Base-by-base conservation (phyloP, 2,113 vertebrate genomes). In the Meriones unguiculatus region DNA sequence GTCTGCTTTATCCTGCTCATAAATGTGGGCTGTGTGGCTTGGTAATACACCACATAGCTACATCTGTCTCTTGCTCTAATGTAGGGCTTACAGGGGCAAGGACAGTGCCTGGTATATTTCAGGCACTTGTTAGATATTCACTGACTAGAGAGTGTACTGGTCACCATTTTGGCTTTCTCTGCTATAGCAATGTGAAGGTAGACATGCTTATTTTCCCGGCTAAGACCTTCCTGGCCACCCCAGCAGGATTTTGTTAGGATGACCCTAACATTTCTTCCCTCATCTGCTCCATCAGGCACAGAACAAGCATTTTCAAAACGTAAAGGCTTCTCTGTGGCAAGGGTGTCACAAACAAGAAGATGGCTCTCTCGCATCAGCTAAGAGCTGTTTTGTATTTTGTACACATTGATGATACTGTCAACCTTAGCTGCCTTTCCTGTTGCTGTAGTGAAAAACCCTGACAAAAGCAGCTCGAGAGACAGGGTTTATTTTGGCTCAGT, bases 281-380 rank as follows among this genome's bases (percentile, higher is more conserved):
- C 18, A 41, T 90, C 64, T 67, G 24, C 12, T 52, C 75, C 18
- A 57, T 54, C 10, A 28, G 32, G 82, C 62, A 78, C 25, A 32
- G n/a, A 69, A 30, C 8, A 77, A 69, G 62, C 28, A 41, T 87
- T 82, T 89, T 87, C 69, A 91, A 91, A 78, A 57, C 20, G 13
- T 38, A 77, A 72, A 96, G n/a, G 67, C 14, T 96, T 87, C 80
- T 77, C 54, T 93, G 50, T 50, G 46, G 46, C 15, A 69, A 87
- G 11, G 25, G 30, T 93, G 84, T 80, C 18, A 28, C 25, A 46
- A 95, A 72, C 64, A 90, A 76, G 75, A 64, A 17, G 4, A 18
- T 13, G 57, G 2, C 59, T 52, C 90, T 89, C 64, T 89, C 20
- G 41, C 13, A 12, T 28, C 80, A 97, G 24, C 81, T 20, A 35